These are phyloP conservation scores for Mythimna vitellina DNA, from an alignment of 2,888 invertebrate species.

Conservation along the genomic window DNA sequence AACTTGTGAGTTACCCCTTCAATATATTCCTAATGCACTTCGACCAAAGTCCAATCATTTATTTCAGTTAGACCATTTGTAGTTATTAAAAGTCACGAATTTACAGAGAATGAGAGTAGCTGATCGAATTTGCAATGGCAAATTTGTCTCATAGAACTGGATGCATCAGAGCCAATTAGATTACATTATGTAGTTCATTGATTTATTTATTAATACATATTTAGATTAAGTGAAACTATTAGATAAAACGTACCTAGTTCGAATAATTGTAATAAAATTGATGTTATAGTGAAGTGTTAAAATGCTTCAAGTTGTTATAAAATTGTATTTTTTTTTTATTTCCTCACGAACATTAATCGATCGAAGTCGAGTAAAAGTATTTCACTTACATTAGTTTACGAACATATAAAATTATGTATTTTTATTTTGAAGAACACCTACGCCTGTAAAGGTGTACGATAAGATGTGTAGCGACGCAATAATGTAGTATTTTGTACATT, in stretches of 20 bases:
- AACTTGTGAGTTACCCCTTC: slow-evolving; percentile 43
- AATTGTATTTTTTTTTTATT: slow-evolving; percentile 49
- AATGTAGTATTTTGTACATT: slow-evolving; percentile 79
- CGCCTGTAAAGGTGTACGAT: slow-evolving; percentile 50
- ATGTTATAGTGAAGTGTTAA: slow-evolving; percentile 56
- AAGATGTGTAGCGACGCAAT: slow-evolving; percentile 82
- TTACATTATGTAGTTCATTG: slow-evolving; percentile 68
- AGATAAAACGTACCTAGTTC: slow-evolving; percentile 57
- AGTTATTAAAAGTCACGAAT: slow-evolving; percentile 25
- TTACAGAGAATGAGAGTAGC: slow-evolving; percentile 20
- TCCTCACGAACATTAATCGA: slow-evolving; percentile 40
- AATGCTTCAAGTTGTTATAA: slow-evolving; percentile 56
- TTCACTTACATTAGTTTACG: slow-evolving; percentile 56
- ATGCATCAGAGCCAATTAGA: slow-evolving; percentile 62
- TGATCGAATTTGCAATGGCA: slow-evolving; percentile 36
- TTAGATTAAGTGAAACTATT: slow-evolving; percentile 73
- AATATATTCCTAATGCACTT: slow-evolving; percentile 37
- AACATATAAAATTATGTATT: slow-evolving; percentile 61
- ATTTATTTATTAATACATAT: slow-evolving; percentile 78
- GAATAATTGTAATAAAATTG: slow-evolving; percentile 52
- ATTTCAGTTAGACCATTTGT: slow-evolving; percentile 11
- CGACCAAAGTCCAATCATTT: slow-evolving; percentile 30
- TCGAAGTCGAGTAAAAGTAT: slow-evolving; percentile 51
- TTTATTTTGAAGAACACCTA: slow-evolving; percentile 63
- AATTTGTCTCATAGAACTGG: slow-evolving; percentile 42